These are phyloP conservation scores for Rhizoglyphus robini DNA, from an alignment of 1,140 invertebrate species.

Conservation along the genomic window DNA sequence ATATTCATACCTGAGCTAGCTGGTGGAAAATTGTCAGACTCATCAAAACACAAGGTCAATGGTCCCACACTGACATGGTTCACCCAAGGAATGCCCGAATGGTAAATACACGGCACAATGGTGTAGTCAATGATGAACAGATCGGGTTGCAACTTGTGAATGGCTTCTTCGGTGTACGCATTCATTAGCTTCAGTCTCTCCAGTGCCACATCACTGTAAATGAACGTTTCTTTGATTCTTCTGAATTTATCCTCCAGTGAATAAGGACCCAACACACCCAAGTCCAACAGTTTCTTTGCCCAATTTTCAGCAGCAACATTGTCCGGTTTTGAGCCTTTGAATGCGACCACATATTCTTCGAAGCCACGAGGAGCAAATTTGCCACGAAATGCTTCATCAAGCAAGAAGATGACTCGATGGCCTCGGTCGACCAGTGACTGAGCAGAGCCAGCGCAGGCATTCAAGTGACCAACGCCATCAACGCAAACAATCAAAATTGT, in stretches of 20 bases:
- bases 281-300: too few species aligned
- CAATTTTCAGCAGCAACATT: not conserved
- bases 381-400: not conserved
- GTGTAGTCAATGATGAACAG: not conserved
- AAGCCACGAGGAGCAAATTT: not conserved
- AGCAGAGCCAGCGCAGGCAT: not conserved
- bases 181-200: not conserved
- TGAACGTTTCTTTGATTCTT: not conserved
- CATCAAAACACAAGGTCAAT: not conserved
- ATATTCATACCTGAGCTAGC: not conserved
- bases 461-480: not conserved
- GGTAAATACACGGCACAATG: not conserved
- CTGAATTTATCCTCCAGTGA: not conserved
- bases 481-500: not conserved
- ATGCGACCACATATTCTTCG: slow-evolving; percentile 2
- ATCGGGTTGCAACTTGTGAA: not conserved
- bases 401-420: not conserved
- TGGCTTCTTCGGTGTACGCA: not conserved
- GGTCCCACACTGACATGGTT: not conserved
- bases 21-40: not conserved
- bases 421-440: not conserved
- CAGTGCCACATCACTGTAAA: too few species aligned
- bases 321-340: not conserved
- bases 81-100: not conserved
- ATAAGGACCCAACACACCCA: not conserved